Conservation (phyloP, 2,797 vertebrate species). For the Manis crassicaudata region DNA sequence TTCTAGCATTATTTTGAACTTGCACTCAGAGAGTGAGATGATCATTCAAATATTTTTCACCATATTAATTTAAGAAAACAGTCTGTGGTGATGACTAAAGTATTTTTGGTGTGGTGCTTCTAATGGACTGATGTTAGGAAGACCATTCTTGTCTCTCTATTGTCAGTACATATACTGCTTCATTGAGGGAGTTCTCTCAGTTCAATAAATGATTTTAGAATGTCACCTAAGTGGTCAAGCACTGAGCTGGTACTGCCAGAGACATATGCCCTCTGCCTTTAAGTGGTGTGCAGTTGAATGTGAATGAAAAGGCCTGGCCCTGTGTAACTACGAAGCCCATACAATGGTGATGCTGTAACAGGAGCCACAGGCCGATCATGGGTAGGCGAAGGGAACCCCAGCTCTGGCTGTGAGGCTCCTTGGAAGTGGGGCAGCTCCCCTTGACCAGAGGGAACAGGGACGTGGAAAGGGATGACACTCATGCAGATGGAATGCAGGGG, state of each 20-base stretch:
- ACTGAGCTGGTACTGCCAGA: too few relatives aligned
- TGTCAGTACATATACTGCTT: neutral
- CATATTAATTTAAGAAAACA: neutral
- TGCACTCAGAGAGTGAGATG: neutral
- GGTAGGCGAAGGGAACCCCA: neutral
- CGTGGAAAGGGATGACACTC: too few relatives aligned
- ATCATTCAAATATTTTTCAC: neutral
- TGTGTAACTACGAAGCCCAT: too few relatives aligned
- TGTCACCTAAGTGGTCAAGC: rapidly evolving
- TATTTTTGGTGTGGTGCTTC: neutral
- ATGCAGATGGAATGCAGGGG: rapidly evolving
- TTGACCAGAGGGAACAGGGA: too few relatives aligned
- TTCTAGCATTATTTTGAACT: neutral
- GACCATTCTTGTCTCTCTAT: neutral
- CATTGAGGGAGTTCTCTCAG: neutral
- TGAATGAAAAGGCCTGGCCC: neutral
- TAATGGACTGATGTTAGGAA: neutral
- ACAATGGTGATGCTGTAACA: too few relatives aligned
- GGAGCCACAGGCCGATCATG: rapidly evolving
- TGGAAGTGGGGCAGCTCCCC: neutral
- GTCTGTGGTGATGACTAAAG: neutral
- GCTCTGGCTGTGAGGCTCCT: rapidly evolving
- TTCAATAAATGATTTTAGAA: neutral
- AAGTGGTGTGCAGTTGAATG: neutral
- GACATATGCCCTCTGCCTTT: too few relatives aligned